Conservation (phyloP, 2,888 invertebrate species). For the Timema podura region DNA sequence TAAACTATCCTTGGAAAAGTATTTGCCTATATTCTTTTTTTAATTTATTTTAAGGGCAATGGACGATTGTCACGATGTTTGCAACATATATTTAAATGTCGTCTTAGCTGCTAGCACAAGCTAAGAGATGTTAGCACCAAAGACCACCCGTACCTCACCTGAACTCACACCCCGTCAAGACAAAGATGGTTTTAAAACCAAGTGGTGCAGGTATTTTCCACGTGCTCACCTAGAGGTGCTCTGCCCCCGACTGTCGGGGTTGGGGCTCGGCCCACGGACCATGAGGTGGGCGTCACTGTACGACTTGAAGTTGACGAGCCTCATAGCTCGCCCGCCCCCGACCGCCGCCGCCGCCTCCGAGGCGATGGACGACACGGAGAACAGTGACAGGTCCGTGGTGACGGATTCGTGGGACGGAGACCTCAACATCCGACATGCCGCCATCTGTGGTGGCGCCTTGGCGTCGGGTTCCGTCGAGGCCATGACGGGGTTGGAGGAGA, state of each 20-base stretch:
- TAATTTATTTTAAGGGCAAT: no score
- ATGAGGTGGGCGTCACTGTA: conserved; percentile 47
- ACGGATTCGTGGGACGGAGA: conserved; percentile 83
- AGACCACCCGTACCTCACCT: no score
- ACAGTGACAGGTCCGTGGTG: conserved; percentile 74
- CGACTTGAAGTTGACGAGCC: conserved; percentile 50
- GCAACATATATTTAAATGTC: no score
- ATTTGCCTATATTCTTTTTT: no score
- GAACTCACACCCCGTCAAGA: no score
- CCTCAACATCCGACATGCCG: conserved; percentile 61
- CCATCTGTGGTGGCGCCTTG: conserved; percentile 42
- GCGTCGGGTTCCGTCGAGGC: background rate
- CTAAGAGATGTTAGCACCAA: no score
- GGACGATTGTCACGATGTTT: no score
- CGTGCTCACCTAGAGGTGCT: conserved; percentile 22
- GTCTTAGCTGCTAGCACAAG: no score
- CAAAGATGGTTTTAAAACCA: no score
- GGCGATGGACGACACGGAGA: conserved; percentile 68
- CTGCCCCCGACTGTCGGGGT: conserved; percentile 33
- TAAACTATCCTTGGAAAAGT: no score
- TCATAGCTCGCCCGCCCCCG: conserved; percentile 37
- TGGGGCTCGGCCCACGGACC: conserved; percentile 36
- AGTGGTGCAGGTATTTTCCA: no score
- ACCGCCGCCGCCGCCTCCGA: conserved; percentile 48
- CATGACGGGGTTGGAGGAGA: no score